Base-by-base conservation (phyloP, 2,888 invertebrate species). In the Scaptomyza cyrtandrae region DNA sequence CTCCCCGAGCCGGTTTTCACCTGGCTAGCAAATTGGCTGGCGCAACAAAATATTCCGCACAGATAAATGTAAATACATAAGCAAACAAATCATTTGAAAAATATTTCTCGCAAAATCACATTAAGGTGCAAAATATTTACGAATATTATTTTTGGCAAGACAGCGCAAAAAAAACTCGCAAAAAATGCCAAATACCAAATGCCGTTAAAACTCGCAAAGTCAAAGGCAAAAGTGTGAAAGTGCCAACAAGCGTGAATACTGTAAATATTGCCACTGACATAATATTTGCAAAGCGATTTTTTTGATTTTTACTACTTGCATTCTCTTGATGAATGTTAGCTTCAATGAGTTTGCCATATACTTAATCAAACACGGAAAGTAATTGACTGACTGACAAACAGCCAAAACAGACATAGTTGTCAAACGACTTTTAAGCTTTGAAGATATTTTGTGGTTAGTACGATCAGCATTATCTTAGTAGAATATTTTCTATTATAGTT, bases 81-180 rank as follows among this genome's bases (percentile, higher is more conserved):
- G 80, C 83, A 86, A 86, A 83, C 83, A 83, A 83, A 83, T 83
- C 83, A 83, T 83, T 83, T 83, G 83, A 78, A 83, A 79, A 83
- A 83, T 78, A 80, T 83, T 83, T 80, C 80, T 74, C 48, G 59
- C 82, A 82, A 78, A 82, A 82, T 86, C 80, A 78, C 83, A 86
- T 86, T 78, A 78, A 82, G 86, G 83, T 86, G 86, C 67, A 74
- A 83, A 83, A 83, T 82, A 82, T 83, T 85, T 78, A 82, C 78
- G 75, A 74, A 85, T 85, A 75, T 81, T 83, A 80, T 80, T 79
- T 80, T 83, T 65, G 77, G 67, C 70, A 66, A 48, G 43, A 48
- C 37, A 63, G 58, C 65, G 60, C n/a, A n/a, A 43, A 62, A 53
- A 71, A 68, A 31, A 52, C 57, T 44, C 29, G 44, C 44, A 54